Base-by-base conservation (phyloP, 1,140 invertebrate species). In the Drusus annulatus region DNA sequence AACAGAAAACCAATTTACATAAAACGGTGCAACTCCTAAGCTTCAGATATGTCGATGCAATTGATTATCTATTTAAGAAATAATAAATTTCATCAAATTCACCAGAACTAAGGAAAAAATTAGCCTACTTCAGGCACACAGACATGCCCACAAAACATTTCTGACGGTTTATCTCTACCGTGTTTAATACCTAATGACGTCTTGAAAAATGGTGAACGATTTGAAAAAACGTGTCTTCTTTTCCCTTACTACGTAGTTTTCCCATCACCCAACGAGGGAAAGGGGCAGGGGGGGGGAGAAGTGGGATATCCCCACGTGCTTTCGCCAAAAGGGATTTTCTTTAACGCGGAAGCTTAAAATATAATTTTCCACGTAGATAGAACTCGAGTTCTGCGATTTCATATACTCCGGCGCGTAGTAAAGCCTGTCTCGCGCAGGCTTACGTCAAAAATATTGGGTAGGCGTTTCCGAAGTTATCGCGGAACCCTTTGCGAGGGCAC, bases 321-420 rank as follows among this genome's bases (percentile, higher is more conserved):
- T 28, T n/a, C 23, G 23, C 62, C 25, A 16, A 25, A 31, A 31
- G 62, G 62, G 62, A 31, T 65, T 65, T 31, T 31, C 62, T 65
- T 65, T 65, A 65, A 21, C 19, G 56, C 56, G 13, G 23, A 16
- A 65, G 62, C 28, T 31, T 65, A 31, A 65, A 65, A 65, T 65
- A 65, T 65, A 65, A 65, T 65, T 65, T 65, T 65, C 62, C 25
- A 65, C 62, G 21, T 28, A 65, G 62, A 25, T 65, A 65, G 62
- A 65, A 25, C 25, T 31, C 62, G 21, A 65, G 62, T 28, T 31
- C 62, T n/a, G 62, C n/a, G 28, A 65, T 65, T 65, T 31, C 23
- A 31, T 28, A 16, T 31, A 65, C 62, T 65, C 62, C 28, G 17
- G 62, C 62, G 21, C 21, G 62, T n/a, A 25, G 21, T 25, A n/a